phyloP scores from a whole-genome alignment of 2,797 vertebrate genomes.

The Sebastes trivittatus region DNA sequence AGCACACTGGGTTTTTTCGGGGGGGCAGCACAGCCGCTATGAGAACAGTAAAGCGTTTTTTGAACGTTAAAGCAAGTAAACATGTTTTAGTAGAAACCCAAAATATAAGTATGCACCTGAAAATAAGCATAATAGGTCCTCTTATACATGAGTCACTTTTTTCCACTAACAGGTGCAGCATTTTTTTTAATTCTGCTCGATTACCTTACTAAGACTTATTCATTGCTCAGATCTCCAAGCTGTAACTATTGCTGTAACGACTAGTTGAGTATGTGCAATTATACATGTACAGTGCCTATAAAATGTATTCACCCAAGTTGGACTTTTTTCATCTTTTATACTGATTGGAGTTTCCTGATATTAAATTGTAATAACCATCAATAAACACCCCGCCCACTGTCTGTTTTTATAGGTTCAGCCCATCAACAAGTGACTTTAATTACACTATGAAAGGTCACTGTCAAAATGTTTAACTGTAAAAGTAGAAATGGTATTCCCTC shows the following conservation, averaged over 20 bases:
- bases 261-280: conserved; percentile 13
- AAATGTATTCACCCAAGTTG: conserved; percentile 8
- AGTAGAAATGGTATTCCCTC: neutral
- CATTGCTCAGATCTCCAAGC: conserved; percentile 3
- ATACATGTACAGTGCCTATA: conserved; percentile 21
- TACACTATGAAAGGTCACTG: neutral
- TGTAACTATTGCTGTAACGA: conserved; percentile 7
- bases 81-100: too few species aligned
- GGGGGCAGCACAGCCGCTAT: too few species aligned
- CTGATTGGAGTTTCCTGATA: conserved; percentile 19
- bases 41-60: too few species aligned
- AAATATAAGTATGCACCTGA: too few species aligned
- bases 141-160: too few species aligned
- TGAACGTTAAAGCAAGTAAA: too few species aligned
- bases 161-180: neutral
- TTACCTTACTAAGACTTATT: neutral
- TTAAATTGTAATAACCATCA: conserved; percentile 24
- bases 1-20: too few species aligned
- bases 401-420: neutral
- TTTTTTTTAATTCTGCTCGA: neutral
- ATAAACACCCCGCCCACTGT: neutral
- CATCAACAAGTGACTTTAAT: neutral
- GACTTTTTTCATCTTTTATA: conserved; percentile 29
- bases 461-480: neutral
- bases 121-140: too few species aligned